Evolutionary conservation across 1,140 invertebrate species (phyloP).

Genomic region (Calliopsis andreniformis): DNA sequence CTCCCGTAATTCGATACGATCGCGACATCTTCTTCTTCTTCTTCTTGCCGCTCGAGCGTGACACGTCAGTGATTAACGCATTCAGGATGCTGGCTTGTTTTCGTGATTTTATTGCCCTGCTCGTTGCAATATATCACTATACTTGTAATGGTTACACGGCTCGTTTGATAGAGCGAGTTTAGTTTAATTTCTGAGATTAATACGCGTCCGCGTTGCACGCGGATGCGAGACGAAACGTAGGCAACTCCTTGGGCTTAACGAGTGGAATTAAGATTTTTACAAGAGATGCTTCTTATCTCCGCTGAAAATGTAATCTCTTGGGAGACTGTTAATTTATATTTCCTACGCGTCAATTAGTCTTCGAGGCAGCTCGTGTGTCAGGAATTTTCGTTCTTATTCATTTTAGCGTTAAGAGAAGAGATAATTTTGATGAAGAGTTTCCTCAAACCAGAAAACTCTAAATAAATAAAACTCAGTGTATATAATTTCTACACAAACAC

Average conservation of each 20-base stretch:
- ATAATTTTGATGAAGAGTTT: too few species aligned
- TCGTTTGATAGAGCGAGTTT: neutral
- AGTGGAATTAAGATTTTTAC: slow-evolving; percentile 2
- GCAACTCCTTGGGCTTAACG: neutral
- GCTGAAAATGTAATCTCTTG: neutral
- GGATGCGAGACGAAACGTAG: neutral
- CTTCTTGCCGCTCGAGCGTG: neutral
- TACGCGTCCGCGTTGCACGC: neutral
- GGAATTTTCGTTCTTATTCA: too few species aligned
- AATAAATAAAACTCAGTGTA: too few species aligned
- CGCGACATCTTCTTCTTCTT: neutral
- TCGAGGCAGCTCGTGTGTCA: too few species aligned
- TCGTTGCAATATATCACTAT: neutral
- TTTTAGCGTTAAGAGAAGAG: too few species aligned
- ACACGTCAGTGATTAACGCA: neutral
- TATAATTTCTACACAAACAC: too few species aligned
- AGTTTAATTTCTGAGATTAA: slow-evolving; percentile 3
- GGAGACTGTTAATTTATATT: neutral
- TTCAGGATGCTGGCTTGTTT: neutral
- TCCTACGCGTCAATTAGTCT: neutral
- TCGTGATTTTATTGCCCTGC: slow-evolving; percentile 1
- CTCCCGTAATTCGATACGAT: neutral
- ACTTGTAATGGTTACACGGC: neutral
- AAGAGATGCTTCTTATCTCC: too few species aligned
- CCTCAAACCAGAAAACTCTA: too few species aligned